Evolutionary conservation across 64 coral and sea anemone species (phyloP).

Genomic region (Montipora capricornis): DNA sequence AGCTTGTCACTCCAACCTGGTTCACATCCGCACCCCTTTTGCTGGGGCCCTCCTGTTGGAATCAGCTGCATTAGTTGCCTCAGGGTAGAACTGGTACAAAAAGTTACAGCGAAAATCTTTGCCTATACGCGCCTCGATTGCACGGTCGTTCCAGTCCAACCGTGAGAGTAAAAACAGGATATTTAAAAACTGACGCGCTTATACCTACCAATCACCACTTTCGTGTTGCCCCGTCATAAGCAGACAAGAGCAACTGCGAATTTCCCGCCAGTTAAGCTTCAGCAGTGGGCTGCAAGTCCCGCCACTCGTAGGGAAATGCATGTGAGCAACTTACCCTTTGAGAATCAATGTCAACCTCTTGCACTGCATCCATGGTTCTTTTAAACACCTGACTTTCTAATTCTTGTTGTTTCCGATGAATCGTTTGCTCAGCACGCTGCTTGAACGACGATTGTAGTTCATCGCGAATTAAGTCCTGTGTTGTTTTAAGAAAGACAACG

Average conservation of each 20-base stretch:
- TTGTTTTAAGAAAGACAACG: background rate
- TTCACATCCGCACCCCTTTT: too few species aligned
- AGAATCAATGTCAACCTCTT: conserved; percentile 84
- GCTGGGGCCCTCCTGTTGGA: too few species aligned
- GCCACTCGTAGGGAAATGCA: background rate
- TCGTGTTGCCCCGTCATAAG: background rate
- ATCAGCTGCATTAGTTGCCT: too few species aligned
- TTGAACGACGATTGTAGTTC: conserved; percentile 86
- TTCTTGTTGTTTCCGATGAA: conserved; percentile 89
- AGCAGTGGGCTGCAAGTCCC: too few species aligned
- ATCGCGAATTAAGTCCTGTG: conserved; percentile 88
- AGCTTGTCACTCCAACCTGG: too few species aligned
- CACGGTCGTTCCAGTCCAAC: too few species aligned
- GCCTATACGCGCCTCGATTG: too few species aligned
- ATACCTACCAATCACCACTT: background rate
- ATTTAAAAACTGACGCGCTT: too few species aligned
- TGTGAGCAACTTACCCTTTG: conserved; percentile 63
- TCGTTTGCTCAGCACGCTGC: conserved; percentile 76
- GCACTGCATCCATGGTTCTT: conserved; percentile 72
- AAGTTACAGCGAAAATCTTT: too few species aligned
- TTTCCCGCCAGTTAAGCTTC: background rate
- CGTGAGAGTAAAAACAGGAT: too few species aligned
- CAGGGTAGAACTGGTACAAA: too few species aligned
- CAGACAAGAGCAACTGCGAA: background rate
- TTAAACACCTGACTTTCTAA: conserved; percentile 87